Evolutionary conservation across 2,113 vertebrate species (phyloP), one percentile per base, ranked within the genome.

Genomic region (Strix aluco): DNA sequence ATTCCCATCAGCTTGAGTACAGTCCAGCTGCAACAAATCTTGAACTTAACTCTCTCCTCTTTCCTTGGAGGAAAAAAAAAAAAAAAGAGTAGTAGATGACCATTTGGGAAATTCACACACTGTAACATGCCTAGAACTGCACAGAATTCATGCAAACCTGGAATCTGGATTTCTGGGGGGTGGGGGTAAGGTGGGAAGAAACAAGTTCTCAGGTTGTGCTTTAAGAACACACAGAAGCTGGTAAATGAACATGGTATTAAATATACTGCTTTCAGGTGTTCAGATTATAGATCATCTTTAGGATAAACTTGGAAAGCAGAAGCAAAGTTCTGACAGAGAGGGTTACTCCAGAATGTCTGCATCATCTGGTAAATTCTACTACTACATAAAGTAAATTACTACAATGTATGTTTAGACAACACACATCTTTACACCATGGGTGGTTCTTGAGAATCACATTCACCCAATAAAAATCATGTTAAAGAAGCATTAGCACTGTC

Each of bases 1-100:
- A 93, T 97, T 97, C 96, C 97, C 95, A 96, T 97, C 96, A 81
- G 95, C 67, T 67, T 88, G 95, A 92, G 92, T 82, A 89, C 87
- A 97, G 86, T 83, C 94, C 97, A 96, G 97, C 97, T 86, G 94
- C 94, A 96, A 75, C 75, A 95, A 92, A 95, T 97, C 97, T 72
- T 95, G 79, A 90, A 90, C 55, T 96, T 96, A 96, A 96, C 91
- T 74, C 96, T 81, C 66, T 95, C 47, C 34, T 90, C 25, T 23
- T 94, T 89, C 69, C 82, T 55, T 81, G 81, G 66, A 96, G 73
- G 74, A 8, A 17, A 17, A 46, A 46, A 46, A 46, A 46, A 46
- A 46, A 73, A 92, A 78, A 57, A 44, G 57, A 27, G 77, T 85
- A 83, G 52, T 52, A 88, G 55, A 72, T 62, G 81, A 74, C 91